These are phyloP conservation scores for Nematolebias whitei DNA, from an alignment of 2,113 vertebrate genomes.

Conservation along the genomic window DNA sequence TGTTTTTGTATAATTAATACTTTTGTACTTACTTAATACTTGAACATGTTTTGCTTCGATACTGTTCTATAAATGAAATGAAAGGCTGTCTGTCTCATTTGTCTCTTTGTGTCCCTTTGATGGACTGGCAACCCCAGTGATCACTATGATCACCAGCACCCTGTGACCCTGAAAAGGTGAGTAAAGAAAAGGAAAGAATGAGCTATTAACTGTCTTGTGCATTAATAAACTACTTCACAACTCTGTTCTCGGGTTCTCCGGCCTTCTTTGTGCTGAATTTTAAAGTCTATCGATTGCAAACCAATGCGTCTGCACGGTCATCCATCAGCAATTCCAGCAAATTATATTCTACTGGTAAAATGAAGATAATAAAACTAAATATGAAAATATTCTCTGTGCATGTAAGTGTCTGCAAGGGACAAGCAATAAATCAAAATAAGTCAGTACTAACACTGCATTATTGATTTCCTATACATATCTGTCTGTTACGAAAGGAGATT, in stretches of 20 bases:
- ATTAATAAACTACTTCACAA: conserved; percentile 1
- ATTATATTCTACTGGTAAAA: not conserved
- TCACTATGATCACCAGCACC: too few relatives aligned
- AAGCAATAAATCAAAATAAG: conserved; percentile 37
- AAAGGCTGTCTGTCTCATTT: too few relatives aligned
- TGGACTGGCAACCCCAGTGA: too few relatives aligned
- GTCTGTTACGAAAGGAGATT: conserved; percentile 42
- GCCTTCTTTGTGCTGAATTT: not conserved
- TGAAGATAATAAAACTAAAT: not conserved
- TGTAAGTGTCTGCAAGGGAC: conserved; percentile 4
- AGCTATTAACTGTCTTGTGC: too few relatives aligned
- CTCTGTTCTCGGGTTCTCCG: not conserved
- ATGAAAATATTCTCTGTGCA: not conserved
- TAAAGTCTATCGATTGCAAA: not conserved
- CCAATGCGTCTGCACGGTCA: not conserved
- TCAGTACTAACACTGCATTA: conserved; percentile 34
- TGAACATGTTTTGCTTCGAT: too few relatives aligned
- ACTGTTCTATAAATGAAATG: too few relatives aligned
- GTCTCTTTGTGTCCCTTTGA: too few relatives aligned
- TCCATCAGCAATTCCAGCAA: not conserved
- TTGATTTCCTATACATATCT: conserved; percentile 63
- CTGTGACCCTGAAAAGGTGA: too few relatives aligned
- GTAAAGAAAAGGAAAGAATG: too few relatives aligned
- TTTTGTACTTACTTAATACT: too few relatives aligned
- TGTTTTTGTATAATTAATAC: too few relatives aligned